Evolutionary conservation across 2,113 vertebrate species (phyloP).

Genomic region (Ranitomeya imitator): DNA sequence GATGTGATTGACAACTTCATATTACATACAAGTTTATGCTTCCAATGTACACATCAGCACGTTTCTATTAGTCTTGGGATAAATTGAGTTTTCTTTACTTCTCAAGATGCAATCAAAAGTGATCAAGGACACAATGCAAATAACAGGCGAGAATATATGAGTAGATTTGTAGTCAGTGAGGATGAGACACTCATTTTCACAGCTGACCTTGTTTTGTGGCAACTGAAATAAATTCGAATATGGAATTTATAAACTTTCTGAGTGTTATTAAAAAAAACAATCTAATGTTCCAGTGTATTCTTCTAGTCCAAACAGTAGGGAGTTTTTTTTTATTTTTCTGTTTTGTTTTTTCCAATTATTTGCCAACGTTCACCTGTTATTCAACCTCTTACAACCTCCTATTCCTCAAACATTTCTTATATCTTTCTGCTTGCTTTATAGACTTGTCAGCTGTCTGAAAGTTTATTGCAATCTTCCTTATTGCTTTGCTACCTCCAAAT

Average conservation of each 20-base stretch:
- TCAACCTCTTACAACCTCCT: neutral
- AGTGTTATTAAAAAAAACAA: neutral
- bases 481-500: neutral
- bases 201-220: neutral
- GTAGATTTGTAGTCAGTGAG: neutral
- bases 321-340: neutral
- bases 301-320: neutral
- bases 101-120: neutral
- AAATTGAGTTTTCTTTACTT: neutral
- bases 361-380: neutral
- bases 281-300: neutral
- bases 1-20: neutral
- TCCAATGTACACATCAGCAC: neutral
- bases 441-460: neutral
- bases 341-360: conserved; percentile 13
- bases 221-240: neutral
- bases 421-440: neutral
- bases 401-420: neutral
- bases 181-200: conserved; percentile 13
- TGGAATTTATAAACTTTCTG: neutral
- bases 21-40: neutral
- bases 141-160: neutral
- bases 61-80: neutral
- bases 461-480: neutral
- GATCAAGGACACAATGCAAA: neutral